phyloP scores from a whole-genome alignment of 2,113 vertebrate species.

The Ranitomeya variabilis region DNA sequence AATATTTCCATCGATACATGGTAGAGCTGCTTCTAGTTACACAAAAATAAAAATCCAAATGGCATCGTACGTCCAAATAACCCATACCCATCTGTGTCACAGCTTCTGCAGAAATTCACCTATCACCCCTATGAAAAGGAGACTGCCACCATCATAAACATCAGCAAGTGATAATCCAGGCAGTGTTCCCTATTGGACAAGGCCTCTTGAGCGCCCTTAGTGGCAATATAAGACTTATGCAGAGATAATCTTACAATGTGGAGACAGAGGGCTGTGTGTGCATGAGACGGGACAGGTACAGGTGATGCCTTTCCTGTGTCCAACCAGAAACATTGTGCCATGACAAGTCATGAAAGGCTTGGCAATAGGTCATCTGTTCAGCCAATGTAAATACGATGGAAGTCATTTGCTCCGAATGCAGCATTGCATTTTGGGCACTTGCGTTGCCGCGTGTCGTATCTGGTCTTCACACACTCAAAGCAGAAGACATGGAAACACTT shows the following conservation, averaged over 20 bases:
- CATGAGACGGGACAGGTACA: neutral
- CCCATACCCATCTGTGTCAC: neutral
- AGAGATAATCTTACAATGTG: neutral
- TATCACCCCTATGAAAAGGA: neutral
- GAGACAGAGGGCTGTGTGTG: neutral
- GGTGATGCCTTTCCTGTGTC: too few relatives aligned
- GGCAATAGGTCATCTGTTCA: constrained; percentile 63
- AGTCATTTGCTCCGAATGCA: constrained; percentile 95
- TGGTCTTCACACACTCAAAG: constrained; percentile 94
- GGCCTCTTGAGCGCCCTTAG: too few relatives aligned
- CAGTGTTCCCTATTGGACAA: neutral
- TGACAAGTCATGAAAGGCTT: neutral
- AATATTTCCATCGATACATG: neutral
- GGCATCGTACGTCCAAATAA: neutral
- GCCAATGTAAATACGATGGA: constrained; percentile 95
- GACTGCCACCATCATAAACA: neutral
- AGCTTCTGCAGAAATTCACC: neutral
- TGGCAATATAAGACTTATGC: neutral
- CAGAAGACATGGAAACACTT: constrained; percentile 98
- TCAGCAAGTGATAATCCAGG: neutral
- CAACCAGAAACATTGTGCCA: too few relatives aligned
- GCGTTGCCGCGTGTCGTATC: constrained; percentile 94
- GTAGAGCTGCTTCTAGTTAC: neutral
- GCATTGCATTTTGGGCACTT: constrained; percentile 97
- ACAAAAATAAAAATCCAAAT: neutral